Evolutionary conservation across 2,113 vertebrate genomes (phyloP).

Genomic region (Hemibagrus wyckioides): DNA sequence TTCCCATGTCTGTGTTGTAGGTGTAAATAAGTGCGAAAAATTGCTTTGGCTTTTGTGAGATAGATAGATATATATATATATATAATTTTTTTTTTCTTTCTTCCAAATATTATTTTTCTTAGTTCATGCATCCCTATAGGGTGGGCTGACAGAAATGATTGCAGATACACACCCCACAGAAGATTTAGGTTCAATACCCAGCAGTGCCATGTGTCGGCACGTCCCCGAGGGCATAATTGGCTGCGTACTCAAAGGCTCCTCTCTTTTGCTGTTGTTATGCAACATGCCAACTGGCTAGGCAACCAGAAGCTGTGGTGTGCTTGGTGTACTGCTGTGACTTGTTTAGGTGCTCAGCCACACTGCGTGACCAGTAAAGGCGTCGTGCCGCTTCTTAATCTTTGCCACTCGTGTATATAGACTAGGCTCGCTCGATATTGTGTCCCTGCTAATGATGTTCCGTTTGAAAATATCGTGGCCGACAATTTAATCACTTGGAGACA

Average conservation of each 20-base stretch:
- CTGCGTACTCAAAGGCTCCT: conserved; percentile 26
- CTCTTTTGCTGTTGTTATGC: conserved; percentile 33
- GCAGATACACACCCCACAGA: neutral
- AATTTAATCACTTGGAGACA: too few relatives aligned
- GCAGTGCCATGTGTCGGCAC: conserved; percentile 20
- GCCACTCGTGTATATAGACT: neutral
- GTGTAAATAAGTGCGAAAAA: conserved; percentile 39
- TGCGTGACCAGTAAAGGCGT: neutral
- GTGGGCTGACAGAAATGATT: neutral
- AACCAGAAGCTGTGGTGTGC: conserved; percentile 18
- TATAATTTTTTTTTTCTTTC: neutral
- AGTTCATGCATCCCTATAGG: neutral
- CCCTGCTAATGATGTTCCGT: neutral
- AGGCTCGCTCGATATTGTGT: neutral
- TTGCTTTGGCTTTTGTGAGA: neutral
- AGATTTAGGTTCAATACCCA: conserved; percentile 12
- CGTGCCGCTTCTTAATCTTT: neutral
- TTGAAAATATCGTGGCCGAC: neutral
- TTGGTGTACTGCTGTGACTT: conserved; percentile 1
- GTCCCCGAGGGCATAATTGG: conserved; percentile 23
- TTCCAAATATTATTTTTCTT: too few relatives aligned
- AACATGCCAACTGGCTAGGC: conserved; percentile 25
- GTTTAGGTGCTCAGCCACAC: conserved; percentile 3
- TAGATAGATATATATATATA: too few relatives aligned
- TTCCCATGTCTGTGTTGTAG: conserved; percentile 27